Base-by-base conservation (phyloP, 2,888 invertebrate genomes). In the Argynnis bischoffii region DNA sequence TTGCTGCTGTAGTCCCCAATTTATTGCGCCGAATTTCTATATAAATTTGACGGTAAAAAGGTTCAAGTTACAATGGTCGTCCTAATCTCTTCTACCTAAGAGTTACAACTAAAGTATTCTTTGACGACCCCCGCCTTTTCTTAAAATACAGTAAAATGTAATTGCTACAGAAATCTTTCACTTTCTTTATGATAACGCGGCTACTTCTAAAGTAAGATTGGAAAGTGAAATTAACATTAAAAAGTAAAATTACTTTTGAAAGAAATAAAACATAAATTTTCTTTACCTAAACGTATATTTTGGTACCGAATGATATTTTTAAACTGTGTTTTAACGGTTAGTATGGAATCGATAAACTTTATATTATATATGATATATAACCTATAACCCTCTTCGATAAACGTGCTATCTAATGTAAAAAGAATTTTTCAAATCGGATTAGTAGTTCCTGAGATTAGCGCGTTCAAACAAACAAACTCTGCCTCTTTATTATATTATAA, bases 71-170 rank as follows among this genome's bases (percentile, higher is more conserved):
- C 47, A 67, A 55, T 57, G 69, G 66, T 60, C 48, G 21, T 47
- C 46, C 57, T 69, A 69, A 66, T 66, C 64, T 53, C 63, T 14
- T 63, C 66, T 69, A 51, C 50, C 50, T 57, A 53, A 16, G 11
- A 47, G 57, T 51, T 61, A 59, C 48, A 55, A 51, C 35, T 35
- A 75, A 77, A 79, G 71, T 74, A 72, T 74, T 76, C 77, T 81
- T 80, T 79, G 78, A 74, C 65, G 74, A 59, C 64, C 63, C 70
- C 82, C 79, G 78, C 76, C 71, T 73, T 74, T 74, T 74, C 73
- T 64, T 63, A 75, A 77, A 77, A 73, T 72, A 70, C 75, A 72
- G 75, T 70, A 74, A 74, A 75, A 70, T 70, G 67, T 68, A 69
- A 21, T 48, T 47, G n/a, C 57, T 53, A 59, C 53, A 65, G 46